Base-by-base conservation (phyloP, 2,888 invertebrate genomes). In the Hypena proboscidalis region DNA sequence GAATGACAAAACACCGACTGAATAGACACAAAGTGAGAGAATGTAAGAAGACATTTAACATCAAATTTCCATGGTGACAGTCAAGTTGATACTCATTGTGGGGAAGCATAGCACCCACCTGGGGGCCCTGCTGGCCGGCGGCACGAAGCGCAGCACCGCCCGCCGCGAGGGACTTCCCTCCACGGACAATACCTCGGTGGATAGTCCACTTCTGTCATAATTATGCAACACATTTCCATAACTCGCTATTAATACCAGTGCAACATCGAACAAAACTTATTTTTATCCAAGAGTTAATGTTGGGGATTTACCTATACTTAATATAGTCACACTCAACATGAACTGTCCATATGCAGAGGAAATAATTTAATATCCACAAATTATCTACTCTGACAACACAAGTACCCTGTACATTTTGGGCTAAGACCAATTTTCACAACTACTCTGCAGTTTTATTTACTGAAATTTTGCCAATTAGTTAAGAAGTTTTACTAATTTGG, bases 101-200 rank as follows among this genome's bases (percentile, higher is more conserved):
- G 74, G 75, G 73, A 73, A 77, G 67, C 66, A 51, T 57, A 58
- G 60, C 75, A 91, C 90, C 87, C 91, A 93, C 93, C 93, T 93
- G 92, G 68, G 87, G 83, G 80, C 85, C 79, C 71, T 70, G 76
- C 54, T 83, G 85, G 70, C 87, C 84, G 72, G 87, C 85, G 74
- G 84, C 79, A 63, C 85, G 85, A 51, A 73, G 85, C 61, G 90
- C 72, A 66, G 89, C 85, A 73, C 88, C 91, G 73, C 88, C 80
- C 68, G 90, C 86, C 69, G 92, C 90, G 60, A 92, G 90, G 64
- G 92, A 89, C 79, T 92, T 92, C 83, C 92, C 93, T 87, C 94
- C 94, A 85, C 95, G 94, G 77, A 94, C 93, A 83, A 95, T 94
- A 91, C 95, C 95, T 80, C 95, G 94, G 89, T 95, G 95, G 91